Conservation (phyloP, 2,888 invertebrate species). For the Eupithecia vulgata region DNA sequence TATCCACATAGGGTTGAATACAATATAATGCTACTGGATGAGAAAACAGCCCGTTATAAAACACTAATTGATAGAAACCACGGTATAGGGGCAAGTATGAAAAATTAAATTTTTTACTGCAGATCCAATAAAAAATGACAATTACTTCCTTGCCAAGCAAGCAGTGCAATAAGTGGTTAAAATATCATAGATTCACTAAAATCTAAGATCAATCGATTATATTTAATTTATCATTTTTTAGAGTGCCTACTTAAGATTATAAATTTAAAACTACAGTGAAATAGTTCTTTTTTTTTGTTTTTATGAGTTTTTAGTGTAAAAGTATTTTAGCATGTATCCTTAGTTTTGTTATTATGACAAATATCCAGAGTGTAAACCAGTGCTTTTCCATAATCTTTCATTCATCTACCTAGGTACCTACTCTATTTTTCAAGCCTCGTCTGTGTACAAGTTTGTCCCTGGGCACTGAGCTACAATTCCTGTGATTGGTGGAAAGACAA, state of each 20-base stretch:
- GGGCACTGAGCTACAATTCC: not conserved
- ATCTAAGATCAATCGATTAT: not conserved
- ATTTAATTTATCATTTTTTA: not conserved
- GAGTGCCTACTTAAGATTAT: not conserved
- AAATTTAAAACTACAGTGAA: not conserved
- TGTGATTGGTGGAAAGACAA: not conserved
- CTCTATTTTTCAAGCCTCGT: not conserved
- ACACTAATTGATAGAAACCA: not conserved
- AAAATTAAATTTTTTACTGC: not conserved
- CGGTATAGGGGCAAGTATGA: not conserved
- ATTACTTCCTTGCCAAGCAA: not conserved
- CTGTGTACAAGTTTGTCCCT: not conserved
- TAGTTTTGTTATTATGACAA: not conserved
- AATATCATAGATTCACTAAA: not conserved
- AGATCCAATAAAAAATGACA: not conserved
- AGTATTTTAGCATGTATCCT: not conserved
- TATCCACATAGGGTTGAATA: no score
- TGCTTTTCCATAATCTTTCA: not conserved
- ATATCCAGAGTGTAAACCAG: not conserved
- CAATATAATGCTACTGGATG: not conserved
- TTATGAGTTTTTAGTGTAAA: not conserved
- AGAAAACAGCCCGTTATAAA: not conserved
- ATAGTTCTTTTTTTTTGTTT: constrained; percentile 1
- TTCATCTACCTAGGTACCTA: not conserved
- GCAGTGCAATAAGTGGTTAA: not conserved